Evolutionary conservation across 2,888 invertebrate species (phyloP), one percentile per base, ranked within the genome.

Genomic region (Dusona sp.): DNA sequence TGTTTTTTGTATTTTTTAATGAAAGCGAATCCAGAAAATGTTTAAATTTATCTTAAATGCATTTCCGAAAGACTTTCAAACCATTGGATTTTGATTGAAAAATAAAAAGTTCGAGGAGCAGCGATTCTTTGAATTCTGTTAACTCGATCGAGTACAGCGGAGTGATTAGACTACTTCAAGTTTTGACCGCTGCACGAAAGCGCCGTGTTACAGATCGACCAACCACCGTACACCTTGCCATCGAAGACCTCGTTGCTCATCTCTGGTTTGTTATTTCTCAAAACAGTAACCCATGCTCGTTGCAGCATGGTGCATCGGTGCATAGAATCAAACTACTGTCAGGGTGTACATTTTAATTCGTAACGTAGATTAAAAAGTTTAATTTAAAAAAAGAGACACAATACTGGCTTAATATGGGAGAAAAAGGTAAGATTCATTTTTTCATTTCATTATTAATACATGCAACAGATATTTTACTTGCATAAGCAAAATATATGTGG

Each of bases 361-460:
- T 87, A 22, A 64, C 75, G 83, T 61, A 29, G 79, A 84, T 88
- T 25, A 11, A 22, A 16, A 54, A n/a, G 54, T 73, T 22, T 87
- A 73, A 84, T 85, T 67, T 64, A 42, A 79, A 57, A 45, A 70
- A 70, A 19, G 19, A 72, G 73, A 85, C 88, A 80, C 79, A 83
- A 79, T 22, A 57, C 29, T 25, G 25, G 57, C 25, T 25, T 8
- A 89, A 88, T 48, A 91, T 91, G 91, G 91, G 90, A 89, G 91
- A 91, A 88, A 91, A 91, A 91, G 91, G 91, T 91, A 89, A 22
- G 79, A 29, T 79, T 7, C 19, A 33, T 19, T 9, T 19, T 19
- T 29, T 9, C 7, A 9, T n/a, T 67, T 33, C 0, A 13, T 16
- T 48, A 16, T 16, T 48, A 16, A 73, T 13, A 51, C 11, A 6